These are phyloP conservation scores for Lindbergichthys nudifrons DNA, from an alignment of 2,797 vertebrate species.

Conservation along the genomic window DNA sequence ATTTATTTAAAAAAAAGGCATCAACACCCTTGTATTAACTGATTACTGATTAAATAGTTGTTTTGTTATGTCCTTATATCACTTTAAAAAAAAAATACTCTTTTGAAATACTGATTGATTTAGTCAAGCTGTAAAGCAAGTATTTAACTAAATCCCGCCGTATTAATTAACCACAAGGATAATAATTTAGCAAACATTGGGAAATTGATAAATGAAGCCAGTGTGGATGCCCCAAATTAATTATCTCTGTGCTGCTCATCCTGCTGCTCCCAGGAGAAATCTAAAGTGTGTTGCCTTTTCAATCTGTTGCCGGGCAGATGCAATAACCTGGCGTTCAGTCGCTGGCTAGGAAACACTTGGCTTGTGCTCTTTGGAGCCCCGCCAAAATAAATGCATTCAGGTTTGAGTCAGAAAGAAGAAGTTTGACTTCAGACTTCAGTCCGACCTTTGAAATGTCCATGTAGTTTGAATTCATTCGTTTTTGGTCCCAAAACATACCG, in stretches of 20 bases:
- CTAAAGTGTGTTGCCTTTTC: constrained; percentile 33
- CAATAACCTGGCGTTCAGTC: constrained; percentile 28
- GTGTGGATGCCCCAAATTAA: constrained; percentile 31
- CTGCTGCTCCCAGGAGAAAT: constrained; percentile 41
- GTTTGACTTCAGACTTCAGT: not conserved
- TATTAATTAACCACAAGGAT: constrained; percentile 17
- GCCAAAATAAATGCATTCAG: constrained; percentile 11
- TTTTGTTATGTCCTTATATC: not conserved
- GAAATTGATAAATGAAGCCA: constrained; percentile 38
- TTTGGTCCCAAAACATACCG: not conserved
- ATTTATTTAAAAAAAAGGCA: not conserved
- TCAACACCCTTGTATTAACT: not conserved
- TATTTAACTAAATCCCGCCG: not conserved
- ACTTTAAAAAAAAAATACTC: not conserved
- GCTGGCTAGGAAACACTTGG: constrained; percentile 32
- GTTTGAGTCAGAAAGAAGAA: constrained; percentile 10
- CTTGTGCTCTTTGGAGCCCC: constrained; percentile 7
- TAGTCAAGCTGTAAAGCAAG: not conserved
- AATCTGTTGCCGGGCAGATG: constrained; percentile 42
- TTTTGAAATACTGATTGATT: not conserved
- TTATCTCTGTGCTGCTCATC: constrained; percentile 31
- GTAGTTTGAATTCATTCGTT: not conserved
- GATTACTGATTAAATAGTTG: not conserved
- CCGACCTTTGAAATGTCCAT: not conserved
- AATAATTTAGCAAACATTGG: constrained; percentile 28